Conservation (phyloP, 2,113 vertebrate species). For the Balaenoptera acutorostrata region DNA sequence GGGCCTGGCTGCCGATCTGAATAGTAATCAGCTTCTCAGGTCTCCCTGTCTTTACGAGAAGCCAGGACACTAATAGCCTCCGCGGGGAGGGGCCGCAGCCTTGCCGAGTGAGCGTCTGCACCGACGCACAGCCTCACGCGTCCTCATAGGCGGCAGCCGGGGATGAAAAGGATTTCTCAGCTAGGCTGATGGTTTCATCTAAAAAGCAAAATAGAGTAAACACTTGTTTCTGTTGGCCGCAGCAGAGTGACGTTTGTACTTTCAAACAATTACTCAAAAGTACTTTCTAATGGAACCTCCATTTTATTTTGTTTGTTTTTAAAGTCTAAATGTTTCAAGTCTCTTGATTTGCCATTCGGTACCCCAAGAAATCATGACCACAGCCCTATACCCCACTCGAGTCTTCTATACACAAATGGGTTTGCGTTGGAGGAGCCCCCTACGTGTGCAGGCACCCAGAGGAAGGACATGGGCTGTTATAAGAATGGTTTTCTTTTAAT, state of each 20-base stretch:
- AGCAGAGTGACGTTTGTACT: background rate
- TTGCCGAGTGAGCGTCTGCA: conserved; percentile 63
- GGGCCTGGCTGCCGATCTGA: conserved; percentile 73
- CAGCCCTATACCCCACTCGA: background rate
- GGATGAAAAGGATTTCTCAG: conserved; percentile 70
- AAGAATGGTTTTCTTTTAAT: background rate
- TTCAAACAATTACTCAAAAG: conserved; percentile 14
- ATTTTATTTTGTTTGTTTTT: background rate
- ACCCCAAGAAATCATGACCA: conserved; percentile 19
- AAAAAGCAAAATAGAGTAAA: conserved; percentile 29
- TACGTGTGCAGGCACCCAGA: background rate
- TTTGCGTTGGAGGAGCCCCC: fast-evolving
- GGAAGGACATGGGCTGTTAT: background rate
- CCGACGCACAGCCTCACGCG: conserved; percentile 42
- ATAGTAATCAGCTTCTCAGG: conserved; percentile 70
- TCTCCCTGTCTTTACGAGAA: conserved; percentile 57
- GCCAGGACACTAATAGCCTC: conserved; percentile 70
- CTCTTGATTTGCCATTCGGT: conserved; percentile 2
- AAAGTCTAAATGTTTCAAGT: background rate
- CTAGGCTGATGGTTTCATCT: conserved; percentile 61
- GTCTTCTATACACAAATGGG: background rate
- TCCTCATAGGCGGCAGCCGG: conserved; percentile 55
- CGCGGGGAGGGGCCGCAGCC: conserved; percentile 71
- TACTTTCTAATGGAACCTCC: background rate
- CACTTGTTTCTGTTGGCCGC: conserved; percentile 28